Percentiles rank a stretch among this genome's conserved stretches.
Evolutionary conservation across 1,140 invertebrate genomes (phyloP).

Genomic region (Globodera rostochiensis): DNA sequence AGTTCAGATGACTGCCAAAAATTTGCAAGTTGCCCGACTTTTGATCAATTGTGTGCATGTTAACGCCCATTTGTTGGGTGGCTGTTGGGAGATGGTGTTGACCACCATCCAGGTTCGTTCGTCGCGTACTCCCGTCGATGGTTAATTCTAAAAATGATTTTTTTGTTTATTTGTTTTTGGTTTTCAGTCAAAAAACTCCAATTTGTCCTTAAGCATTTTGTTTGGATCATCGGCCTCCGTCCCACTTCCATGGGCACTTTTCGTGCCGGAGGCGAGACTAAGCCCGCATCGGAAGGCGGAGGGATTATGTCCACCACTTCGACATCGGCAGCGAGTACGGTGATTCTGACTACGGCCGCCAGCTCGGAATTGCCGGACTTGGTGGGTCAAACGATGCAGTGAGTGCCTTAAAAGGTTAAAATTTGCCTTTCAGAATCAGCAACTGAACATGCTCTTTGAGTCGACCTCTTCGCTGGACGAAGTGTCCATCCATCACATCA

Average conservation of each 20-base stretch:
- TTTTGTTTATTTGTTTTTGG: conserved; percentile 66
- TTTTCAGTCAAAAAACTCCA: not conserved
- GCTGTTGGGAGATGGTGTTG: conserved; percentile 91
- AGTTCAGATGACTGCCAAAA: conserved; percentile 83
- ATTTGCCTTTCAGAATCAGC: conserved; percentile 35
- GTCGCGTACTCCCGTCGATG: conserved; percentile 49
- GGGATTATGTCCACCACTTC: conserved; percentile 41
- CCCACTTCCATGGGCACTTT: conserved; percentile 57
- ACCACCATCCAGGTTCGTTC: conserved; percentile 77
- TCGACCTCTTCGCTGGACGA: conserved; percentile 74
- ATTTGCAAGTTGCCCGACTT: conserved; percentile 91
- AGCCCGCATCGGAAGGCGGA: conserved; percentile 27
- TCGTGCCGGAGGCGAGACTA: conserved; percentile 41
- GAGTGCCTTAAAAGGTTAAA: conserved; percentile 1
- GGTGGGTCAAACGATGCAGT: conserved; percentile 22
- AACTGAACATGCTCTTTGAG: conserved; percentile 69
- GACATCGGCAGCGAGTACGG: conserved; percentile 75
- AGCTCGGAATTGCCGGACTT: conserved; percentile 87
- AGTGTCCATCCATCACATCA: conserved; percentile 89
- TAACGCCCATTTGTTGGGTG: conserved; percentile 86
- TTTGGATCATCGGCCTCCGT: conserved; percentile 95
- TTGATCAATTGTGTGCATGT: conserved; percentile 84
- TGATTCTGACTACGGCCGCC: conserved; percentile 90
- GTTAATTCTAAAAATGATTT: conserved; percentile 9
- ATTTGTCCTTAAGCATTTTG: conserved; percentile 74